Evolutionary conservation across 2,888 invertebrate genomes (phyloP).

Genomic region (Notodonta ziczac): DNA sequence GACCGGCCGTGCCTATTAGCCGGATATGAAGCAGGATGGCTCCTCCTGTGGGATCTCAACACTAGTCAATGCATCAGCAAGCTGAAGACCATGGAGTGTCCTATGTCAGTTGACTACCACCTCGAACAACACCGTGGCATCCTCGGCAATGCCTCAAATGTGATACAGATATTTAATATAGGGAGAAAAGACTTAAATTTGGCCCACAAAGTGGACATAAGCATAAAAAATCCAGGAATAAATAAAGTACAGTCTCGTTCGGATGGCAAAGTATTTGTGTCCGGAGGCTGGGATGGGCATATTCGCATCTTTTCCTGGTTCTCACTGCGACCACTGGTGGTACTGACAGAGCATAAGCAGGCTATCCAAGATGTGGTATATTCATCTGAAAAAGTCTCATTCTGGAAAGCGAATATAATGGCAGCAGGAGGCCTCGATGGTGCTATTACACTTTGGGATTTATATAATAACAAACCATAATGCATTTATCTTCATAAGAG

Average conservation of each 20-base stretch:
- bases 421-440: conserved; percentile 91
- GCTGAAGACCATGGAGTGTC: conserved; percentile 86
- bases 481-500: conserved; percentile 39
- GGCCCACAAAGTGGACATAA: conserved; percentile 85
- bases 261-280: conserved; percentile 89
- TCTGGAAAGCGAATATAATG: conserved; percentile 91
- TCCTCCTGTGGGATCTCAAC: conserved; percentile 89
- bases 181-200: conserved; percentile 81
- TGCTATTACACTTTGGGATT: conserved; percentile 91
- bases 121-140: conserved; percentile 86
- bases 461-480: conserved; percentile 86
- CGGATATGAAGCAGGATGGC: conserved; percentile 90
- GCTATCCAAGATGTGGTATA: conserved; percentile 90
- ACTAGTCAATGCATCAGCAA: conserved; percentile 84
- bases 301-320: conserved; percentile 92
- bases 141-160: conserved; percentile 86
- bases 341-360: conserved; percentile 89
- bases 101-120: conserved; percentile 90
- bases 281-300: conserved; percentile 91
- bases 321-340: conserved; percentile 88
- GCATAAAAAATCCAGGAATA: conserved; percentile 90
- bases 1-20: conserved; percentile 85
- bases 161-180: conserved; percentile 86
- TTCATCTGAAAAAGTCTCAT: conserved; percentile 86
- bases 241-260: conserved; percentile 87